phyloP scores from a whole-genome alignment of 2,113 vertebrate genomes.

The Amphiprion ocellaris region DNA sequence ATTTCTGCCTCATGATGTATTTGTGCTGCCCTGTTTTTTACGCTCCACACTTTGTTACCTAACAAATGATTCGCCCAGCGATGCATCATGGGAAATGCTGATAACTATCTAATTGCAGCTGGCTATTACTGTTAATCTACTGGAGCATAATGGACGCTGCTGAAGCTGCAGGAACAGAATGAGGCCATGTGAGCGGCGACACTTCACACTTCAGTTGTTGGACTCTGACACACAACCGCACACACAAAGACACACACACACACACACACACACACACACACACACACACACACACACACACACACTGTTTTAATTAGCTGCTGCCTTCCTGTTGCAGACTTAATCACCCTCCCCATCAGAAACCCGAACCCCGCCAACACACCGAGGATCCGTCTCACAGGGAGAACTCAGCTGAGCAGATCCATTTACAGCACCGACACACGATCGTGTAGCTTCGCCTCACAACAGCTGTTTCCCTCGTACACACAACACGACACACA shows the following conservation, averaged over 20 bases:
- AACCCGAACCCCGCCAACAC: slow-evolving; percentile 54
- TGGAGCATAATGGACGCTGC: slow-evolving; percentile 16
- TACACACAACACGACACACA: slow-evolving; percentile 4
- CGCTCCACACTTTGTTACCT: not conserved
- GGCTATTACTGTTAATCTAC: slow-evolving; percentile 20
- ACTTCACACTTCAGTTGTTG: slow-evolving; percentile 39
- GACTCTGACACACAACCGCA: slow-evolving; percentile 6
- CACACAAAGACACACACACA: no score
- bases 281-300: slow-evolving; percentile 1
- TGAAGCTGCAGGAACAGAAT: slow-evolving; percentile 8
- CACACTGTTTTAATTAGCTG: slow-evolving; percentile 49
- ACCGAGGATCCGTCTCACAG: slow-evolving; percentile 33
- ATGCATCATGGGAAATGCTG: slow-evolving; percentile 14
- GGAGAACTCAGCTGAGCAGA: slow-evolving; percentile 53
- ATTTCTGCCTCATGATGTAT: no score
- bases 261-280: not conserved
- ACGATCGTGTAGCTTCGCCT: slow-evolving; percentile 52
- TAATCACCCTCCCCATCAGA: slow-evolving; percentile 65
- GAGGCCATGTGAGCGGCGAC: slow-evolving; percentile 1
- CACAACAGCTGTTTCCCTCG: slow-evolving; percentile 7
- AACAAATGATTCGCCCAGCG: not conserved
- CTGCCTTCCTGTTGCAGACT: slow-evolving; percentile 34
- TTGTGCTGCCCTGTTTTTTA: not conserved
- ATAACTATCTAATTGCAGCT: slow-evolving; percentile 10
- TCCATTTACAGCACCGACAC: slow-evolving; percentile 75